A percentile compares a stretch with the other conserved stretches of the same genome.
Evolutionary conservation across 1,140 invertebrate genomes (phyloP).

Genomic region (Bacillus rossius): DNA sequence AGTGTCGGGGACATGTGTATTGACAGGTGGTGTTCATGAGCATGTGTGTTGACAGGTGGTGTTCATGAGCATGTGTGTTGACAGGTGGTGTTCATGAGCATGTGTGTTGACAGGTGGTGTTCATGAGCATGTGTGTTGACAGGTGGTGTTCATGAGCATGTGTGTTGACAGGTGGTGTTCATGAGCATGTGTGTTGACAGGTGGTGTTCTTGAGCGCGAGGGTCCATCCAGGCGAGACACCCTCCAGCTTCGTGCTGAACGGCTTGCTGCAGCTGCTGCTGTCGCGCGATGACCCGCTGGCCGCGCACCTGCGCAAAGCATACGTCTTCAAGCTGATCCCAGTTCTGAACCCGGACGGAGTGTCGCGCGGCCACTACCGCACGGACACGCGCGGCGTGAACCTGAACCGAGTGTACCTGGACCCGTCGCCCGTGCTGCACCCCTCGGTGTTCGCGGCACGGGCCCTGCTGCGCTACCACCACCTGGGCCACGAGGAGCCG

Average conservation of each 20-base stretch:
- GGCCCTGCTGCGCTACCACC: constrained; percentile 62
- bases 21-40: no score
- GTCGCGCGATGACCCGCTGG: constrained; percentile 64
- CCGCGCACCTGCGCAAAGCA: constrained; percentile 60
- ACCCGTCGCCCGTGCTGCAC: constrained; percentile 67
- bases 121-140: no score
- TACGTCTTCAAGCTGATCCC: constrained; percentile 92
- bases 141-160: no score
- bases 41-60: no score
- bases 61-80: no score
- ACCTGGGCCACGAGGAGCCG: constrained; percentile 20
- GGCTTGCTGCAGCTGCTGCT: constrained; percentile 80
- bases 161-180: no score
- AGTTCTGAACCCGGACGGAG: constrained; percentile 91
- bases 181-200: constrained; percentile 44
- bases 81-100: no score
- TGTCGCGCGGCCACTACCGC: constrained; percentile 81
- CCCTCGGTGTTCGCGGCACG: constrained; percentile 80
- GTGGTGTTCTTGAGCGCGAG: constrained; percentile 82
- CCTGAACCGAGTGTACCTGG: constrained; percentile 79
- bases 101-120: no score
- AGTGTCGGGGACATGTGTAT: no score
- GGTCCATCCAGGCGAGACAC: constrained; percentile 92
- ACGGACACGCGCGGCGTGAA: constrained; percentile 88
- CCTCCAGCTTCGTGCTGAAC: constrained; percentile 91